Evolutionary conservation across 1,140 invertebrate genomes (phyloP).

Genomic region (Drosophila hydei): DNA sequence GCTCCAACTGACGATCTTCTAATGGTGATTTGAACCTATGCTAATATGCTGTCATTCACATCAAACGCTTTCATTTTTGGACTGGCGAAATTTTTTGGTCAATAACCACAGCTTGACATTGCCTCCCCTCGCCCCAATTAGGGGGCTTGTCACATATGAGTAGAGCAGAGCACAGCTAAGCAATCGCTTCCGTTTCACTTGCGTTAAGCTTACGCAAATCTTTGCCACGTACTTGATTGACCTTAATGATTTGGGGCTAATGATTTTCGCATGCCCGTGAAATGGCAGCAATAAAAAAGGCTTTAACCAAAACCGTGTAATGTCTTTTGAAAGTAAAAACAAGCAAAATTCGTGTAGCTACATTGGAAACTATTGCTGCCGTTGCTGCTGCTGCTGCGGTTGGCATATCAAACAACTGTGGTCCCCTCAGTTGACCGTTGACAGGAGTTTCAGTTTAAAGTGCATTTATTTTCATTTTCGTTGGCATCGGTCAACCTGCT

Average conservation of each 20-base stretch:
- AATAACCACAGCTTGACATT: slow-evolving; percentile 21
- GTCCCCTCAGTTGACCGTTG: slow-evolving; percentile 66
- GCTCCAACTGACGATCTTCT: slow-evolving; percentile 22
- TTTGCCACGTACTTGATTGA: slow-evolving; percentile 58
- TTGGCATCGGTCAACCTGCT: slow-evolving; percentile 55
- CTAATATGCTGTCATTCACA: slow-evolving; percentile 32
- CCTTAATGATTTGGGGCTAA: slow-evolving; percentile 70
- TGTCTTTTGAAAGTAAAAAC: slow-evolving; percentile 71
- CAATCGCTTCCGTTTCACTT: slow-evolving; percentile 50
- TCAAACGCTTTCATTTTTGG: slow-evolving; percentile 60
- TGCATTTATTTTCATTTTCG: slow-evolving; percentile 80
- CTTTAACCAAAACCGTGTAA: slow-evolving; percentile 24
- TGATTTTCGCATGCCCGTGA: slow-evolving; percentile 67
- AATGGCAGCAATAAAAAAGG: slow-evolving; percentile 66
- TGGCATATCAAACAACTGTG: slow-evolving; percentile 76
- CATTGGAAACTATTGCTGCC: slow-evolving; percentile 40
- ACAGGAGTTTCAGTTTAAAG: slow-evolving; percentile 68
- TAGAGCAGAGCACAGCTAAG: too few relatives aligned
- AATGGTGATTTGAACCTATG: slow-evolving; percentile 39
- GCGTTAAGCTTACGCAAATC: slow-evolving; percentile 57
- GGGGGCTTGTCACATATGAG: slow-evolving; percentile 54
- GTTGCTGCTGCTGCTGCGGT: slow-evolving; percentile 22
- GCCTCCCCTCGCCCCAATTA: slow-evolving; percentile 8
- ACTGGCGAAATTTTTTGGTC: slow-evolving; percentile 55
- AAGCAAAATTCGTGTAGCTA: slow-evolving; percentile 51